Conservation (phyloP, 2,113 vertebrate species). For the Microtus pennsylvanicus region DNA sequence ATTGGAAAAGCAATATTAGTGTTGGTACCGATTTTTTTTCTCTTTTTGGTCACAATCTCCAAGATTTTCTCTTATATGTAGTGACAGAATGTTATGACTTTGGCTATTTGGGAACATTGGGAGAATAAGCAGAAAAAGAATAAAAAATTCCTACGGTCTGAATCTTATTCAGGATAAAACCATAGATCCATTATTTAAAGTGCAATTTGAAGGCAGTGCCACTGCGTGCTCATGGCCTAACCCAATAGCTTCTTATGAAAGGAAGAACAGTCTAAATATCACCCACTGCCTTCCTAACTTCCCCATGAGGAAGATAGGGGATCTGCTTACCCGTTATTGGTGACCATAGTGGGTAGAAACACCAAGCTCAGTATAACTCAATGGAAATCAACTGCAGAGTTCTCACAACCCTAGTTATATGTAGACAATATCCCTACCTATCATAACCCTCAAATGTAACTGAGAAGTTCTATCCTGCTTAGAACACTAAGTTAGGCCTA, state of each 20-base stretch:
- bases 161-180: neutral
- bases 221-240: neutral
- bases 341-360: neutral
- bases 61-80: constrained; percentile 47
- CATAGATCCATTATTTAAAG: neutral
- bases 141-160: constrained; percentile 14
- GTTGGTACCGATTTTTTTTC: constrained; percentile 63
- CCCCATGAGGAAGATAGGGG: too few relatives aligned
- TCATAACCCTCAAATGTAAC: neutral
- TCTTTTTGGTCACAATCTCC: constrained; percentile 22
- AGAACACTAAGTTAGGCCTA: neutral
- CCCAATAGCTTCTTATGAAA: neutral
- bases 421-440: neutral
- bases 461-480: neutral
- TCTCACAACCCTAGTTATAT: neutral
- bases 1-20: constrained; percentile 51
- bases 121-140: constrained; percentile 48
- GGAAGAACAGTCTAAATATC: neutral
- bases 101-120: constrained; percentile 35
- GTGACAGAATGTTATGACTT: constrained; percentile 35
- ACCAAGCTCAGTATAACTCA: neutral
- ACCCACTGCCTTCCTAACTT: neutral
- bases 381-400: neutral
- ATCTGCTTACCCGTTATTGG: neutral
- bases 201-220: neutral